Percentiles rank a stretch among this genome's conserved stretches.
Conservation (phyloP, 2,888 invertebrate genomes). For the Eilema griseolum region DNA sequence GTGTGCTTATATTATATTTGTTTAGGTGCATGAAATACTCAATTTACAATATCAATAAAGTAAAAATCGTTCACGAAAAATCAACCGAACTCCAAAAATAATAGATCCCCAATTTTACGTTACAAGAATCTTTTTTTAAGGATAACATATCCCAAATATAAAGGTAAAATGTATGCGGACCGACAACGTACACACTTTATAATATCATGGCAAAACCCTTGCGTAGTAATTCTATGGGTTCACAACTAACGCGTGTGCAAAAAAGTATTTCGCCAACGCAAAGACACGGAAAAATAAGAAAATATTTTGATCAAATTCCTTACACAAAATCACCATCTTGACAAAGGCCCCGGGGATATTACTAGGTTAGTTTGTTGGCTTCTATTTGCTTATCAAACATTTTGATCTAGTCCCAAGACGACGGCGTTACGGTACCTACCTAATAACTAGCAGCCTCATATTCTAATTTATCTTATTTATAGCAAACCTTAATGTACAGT, state of each 20-base stretch:
- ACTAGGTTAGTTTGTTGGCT: conserved; percentile 39
- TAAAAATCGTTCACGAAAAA: conserved; percentile 5
- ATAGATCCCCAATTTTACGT: conserved; percentile 19
- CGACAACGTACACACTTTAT: conserved; percentile 44
- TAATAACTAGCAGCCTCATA: conserved; percentile 27
- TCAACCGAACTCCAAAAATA: conserved; percentile 12
- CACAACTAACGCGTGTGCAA: conserved; percentile 39
- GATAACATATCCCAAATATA: conserved; percentile 30
- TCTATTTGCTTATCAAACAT: conserved; percentile 44
- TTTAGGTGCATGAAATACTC: conserved; percentile 2
- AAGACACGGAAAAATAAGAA: conserved; percentile 43
- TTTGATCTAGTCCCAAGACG: conserved; percentile 29
- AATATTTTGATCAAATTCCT: conserved; percentile 49
- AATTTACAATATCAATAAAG: conserved; percentile 3
- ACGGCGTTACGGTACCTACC: conserved; percentile 23
- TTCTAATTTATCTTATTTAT: conserved; percentile 21
- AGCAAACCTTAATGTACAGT: neutral
- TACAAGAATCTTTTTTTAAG: conserved; percentile 23
- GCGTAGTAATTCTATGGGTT: conserved; percentile 42
- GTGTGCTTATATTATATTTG: neutral
- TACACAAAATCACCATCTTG: conserved; percentile 45
- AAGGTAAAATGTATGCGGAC: conserved; percentile 34
- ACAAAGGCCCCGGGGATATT: conserved; percentile 39
- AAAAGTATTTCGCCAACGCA: conserved; percentile 41
- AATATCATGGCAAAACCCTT: conserved; percentile 43